Percentiles rank a stretch among this genome's conserved stretches.
Evolutionary conservation across 2,888 invertebrate genomes (phyloP).

Genomic region (Zhuqinia jingwanae): DNA sequence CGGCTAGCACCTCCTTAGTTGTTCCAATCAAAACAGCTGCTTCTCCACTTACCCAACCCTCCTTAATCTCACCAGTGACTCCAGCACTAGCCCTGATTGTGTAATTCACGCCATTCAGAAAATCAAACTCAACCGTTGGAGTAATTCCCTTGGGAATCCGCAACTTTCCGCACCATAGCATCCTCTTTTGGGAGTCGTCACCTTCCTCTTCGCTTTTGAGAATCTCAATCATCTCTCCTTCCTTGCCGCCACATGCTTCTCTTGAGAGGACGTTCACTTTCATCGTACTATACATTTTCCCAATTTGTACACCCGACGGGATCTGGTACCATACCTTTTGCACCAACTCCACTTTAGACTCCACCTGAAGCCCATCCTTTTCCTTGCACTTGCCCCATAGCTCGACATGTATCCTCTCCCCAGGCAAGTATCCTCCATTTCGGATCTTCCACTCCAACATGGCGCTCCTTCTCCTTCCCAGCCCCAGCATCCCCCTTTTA

Average conservation of each 20-base stretch:
- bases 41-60: not conserved
- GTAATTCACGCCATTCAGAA: slow-evolving; percentile 26
- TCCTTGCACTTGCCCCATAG: not conserved
- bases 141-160: not conserved
- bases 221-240: not conserved
- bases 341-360: slow-evolving; percentile 41
- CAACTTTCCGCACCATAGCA: not conserved
- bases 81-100: not conserved
- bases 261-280: not conserved
- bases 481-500: not conserved
- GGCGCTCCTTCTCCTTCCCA: slow-evolving; percentile 18
- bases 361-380: not conserved
- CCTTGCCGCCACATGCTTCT: not conserved
- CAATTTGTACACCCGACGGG: not conserved
- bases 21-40: not conserved
- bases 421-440: slow-evolving; percentile 13
- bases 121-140: not conserved
- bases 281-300: slow-evolving; percentile 37
- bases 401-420: not conserved
- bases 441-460: not conserved
- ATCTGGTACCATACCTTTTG: slow-evolving; percentile 54
- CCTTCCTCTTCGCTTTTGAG: no score
- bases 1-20: not conserved
- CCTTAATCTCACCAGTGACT: not conserved
- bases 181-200: not conserved